These are phyloP conservation scores for Tenrec ecaudatus DNA, from an alignment of 2,113 vertebrate genomes.

Conservation along the genomic window DNA sequence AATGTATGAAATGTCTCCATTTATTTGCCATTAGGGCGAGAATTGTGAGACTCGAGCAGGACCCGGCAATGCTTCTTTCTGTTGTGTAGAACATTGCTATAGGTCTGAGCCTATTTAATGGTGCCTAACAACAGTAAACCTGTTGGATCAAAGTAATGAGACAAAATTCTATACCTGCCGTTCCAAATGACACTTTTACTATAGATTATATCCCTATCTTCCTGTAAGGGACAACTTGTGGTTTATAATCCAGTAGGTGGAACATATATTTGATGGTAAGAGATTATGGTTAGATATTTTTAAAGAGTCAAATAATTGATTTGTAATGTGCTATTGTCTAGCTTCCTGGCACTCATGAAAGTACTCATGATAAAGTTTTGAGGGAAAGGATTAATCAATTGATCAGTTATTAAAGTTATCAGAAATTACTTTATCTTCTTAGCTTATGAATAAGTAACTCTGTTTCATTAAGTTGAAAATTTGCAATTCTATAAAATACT, in stretches of 20 bases:
- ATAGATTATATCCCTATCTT: background rate
- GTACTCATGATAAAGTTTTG: background rate
- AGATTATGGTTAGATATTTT: background rate
- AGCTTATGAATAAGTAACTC: background rate
- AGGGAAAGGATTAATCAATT: background rate
- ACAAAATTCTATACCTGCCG: background rate
- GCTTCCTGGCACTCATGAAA: background rate
- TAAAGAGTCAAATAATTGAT: background rate
- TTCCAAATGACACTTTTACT: background rate
- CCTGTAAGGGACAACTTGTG: background rate
- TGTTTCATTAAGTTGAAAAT: background rate
- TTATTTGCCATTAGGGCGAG: too few relatives aligned
- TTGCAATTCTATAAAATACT: background rate
- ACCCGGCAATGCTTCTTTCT: too few relatives aligned
- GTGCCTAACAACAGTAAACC: background rate
- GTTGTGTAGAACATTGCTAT: too few relatives aligned
- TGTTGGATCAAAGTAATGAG: background rate
- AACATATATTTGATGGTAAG: background rate
- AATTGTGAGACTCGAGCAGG: too few relatives aligned
- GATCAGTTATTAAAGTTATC: slow-evolving; percentile 1
- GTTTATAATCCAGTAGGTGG: background rate
- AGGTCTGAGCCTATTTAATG: too few relatives aligned
- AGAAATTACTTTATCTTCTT: background rate
- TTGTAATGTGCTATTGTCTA: background rate
- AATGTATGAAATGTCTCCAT: too few relatives aligned